Percentiles rank a stretch among this genome's conserved stretches.
Conservation (phyloP, 2,888 invertebrate species). For the Drosophila glabriapex region DNA sequence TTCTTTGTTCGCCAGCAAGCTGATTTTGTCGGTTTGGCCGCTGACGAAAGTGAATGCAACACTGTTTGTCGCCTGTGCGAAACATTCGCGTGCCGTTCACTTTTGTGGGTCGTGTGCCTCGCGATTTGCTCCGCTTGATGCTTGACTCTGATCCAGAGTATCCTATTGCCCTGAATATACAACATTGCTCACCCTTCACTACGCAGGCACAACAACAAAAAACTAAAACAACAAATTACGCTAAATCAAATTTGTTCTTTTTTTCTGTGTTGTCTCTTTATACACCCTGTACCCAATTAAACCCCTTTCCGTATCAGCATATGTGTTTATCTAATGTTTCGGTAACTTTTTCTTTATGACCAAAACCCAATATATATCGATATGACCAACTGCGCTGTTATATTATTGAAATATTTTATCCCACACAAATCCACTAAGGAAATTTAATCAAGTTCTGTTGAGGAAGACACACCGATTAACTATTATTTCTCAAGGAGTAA, state of each 20-base stretch:
- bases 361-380: not conserved
- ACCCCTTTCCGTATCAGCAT: not conserved
- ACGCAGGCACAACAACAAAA: slow-evolving; percentile 16
- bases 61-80: slow-evolving; percentile 24
- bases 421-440: not conserved
- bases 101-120: slow-evolving; percentile 10
- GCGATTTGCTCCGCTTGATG: slow-evolving; percentile 43
- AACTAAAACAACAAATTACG: slow-evolving; percentile 64
- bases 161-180: slow-evolving; percentile 5
- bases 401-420: not conserved
- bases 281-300: not conserved
- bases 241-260: slow-evolving; percentile 52
- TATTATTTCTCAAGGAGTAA: not conserved
- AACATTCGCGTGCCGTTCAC: slow-evolving; percentile 5
- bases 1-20: not conserved
- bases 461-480: not conserved
- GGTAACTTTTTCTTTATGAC: not conserved
- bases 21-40: not conserved
- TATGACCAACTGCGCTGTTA: too few relatives aligned
- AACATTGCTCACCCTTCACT: slow-evolving; percentile 18
- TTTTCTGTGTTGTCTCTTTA: not conserved
- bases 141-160: slow-evolving; percentile 38
- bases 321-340: not conserved
- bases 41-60: not conserved
- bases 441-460: not conserved